Evolutionary conservation across 1,140 invertebrate species (phyloP).

Genomic region (Schlechtendalia chinensis): DNA sequence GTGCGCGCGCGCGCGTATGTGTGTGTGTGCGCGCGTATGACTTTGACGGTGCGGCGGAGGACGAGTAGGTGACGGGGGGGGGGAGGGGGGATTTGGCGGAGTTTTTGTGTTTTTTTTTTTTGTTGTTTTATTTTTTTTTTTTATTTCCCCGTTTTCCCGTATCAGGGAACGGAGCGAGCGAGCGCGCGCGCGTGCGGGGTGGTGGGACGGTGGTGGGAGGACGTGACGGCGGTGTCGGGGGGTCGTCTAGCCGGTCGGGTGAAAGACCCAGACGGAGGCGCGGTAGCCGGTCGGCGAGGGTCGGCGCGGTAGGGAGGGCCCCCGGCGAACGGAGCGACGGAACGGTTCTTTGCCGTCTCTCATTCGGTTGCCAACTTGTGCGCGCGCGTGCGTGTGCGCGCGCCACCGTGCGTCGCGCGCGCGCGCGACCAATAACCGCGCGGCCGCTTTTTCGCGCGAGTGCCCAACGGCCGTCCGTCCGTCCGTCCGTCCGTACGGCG

Average conservation of each 20-base stretch:
- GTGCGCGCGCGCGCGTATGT: no score
- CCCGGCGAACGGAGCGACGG: conserved; percentile 2
- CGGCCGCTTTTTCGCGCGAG: conserved; percentile 12
- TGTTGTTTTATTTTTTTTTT: no score
- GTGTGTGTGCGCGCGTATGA: conserved; percentile 1
- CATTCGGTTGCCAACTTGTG: conserved; percentile 39
- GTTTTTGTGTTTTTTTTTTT: no score
- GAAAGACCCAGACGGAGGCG: conserved; percentile 26
- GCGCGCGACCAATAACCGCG: no score
- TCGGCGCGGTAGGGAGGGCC: not conserved
- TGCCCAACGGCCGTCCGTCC: no score
- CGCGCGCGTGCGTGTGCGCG: not conserved
- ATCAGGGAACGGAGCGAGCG: not conserved
- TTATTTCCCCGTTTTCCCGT: not conserved
- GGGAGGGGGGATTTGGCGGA: not conserved
- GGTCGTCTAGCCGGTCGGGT: conserved; percentile 38
- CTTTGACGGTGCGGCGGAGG: not conserved
- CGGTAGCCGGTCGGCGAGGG: not conserved
- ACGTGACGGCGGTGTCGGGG: not conserved
- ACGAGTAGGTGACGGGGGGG: not conserved
- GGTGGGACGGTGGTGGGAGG: not conserved
- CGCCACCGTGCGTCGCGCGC: no score
- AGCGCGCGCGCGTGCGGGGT: not conserved
- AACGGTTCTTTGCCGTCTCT: conserved; percentile 13
- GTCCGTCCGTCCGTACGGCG: no score